A percentile compares a stretch with the other conserved stretches of the same genome.
These are phyloP conservation scores for Melanogrammus aeglefinus DNA, from an alignment of 2,797 vertebrate genomes.

Conservation along the genomic window DNA sequence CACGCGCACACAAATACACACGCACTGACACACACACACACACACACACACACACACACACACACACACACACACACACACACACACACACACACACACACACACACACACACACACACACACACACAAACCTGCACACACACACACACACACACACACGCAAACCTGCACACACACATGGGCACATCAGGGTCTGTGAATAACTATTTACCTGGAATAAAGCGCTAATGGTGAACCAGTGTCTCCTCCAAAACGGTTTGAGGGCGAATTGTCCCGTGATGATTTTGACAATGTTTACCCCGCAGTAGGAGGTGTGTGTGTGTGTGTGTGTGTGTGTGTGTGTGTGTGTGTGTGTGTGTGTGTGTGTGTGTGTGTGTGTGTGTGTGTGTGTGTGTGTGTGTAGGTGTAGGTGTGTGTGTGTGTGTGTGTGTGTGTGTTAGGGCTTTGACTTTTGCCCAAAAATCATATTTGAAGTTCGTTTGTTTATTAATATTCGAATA, in stretches of 20 bases:
- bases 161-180: no score
- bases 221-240: slow-evolving; percentile 12
- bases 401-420: no score
- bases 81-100: neutral
- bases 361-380: no score
- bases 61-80: neutral
- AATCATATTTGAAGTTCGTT: no score
- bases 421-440: no score
- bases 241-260: slow-evolving; percentile 3
- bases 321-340: no score
- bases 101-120: neutral
- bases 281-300: neutral
- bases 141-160: no score
- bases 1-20: neutral
- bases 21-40: neutral
- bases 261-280: slow-evolving; percentile 9
- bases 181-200: neutral
- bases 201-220: slow-evolving; percentile 8
- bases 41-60: neutral
- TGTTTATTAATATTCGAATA: no score
- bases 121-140: neutral
- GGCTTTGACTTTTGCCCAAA: no score
- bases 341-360: no score
- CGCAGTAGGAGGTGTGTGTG: neutral
- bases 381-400: no score